Evolutionary conservation across 1,140 invertebrate genomes (phyloP).

Genomic region (Bombus impatiens): DNA sequence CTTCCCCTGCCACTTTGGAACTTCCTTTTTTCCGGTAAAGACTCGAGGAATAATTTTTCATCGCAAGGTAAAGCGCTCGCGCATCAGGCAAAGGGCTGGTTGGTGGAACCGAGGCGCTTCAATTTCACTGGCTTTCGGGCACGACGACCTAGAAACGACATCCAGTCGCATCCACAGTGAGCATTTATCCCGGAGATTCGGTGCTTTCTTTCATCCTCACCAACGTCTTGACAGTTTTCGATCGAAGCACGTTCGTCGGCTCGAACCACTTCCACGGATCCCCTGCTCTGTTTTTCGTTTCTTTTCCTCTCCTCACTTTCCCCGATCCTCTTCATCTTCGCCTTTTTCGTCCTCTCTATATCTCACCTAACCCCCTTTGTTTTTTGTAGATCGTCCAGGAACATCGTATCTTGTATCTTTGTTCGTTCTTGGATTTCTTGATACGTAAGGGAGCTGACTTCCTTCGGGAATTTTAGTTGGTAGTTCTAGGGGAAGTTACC

Average conservation of each 20-base stretch:
- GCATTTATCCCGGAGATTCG: slow-evolving; percentile 63
- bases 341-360: neutral
- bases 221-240: slow-evolving; percentile 63
- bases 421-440: slow-evolving; percentile 10
- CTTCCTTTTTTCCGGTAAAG: neutral
- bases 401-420: neutral
- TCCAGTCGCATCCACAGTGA: slow-evolving; percentile 54
- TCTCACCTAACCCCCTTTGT: neutral
- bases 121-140: slow-evolving; percentile 66
- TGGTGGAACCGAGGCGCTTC: slow-evolving; percentile 31
- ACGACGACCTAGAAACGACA: slow-evolving; percentile 68
- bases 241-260: slow-evolving; percentile 43
- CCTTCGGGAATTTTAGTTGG: slow-evolving; percentile 45
- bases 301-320: neutral
- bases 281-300: neutral
- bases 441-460: slow-evolving; percentile 41
- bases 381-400: too few relatives aligned
- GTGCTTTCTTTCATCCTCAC: slow-evolving; percentile 45
- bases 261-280: slow-evolving; percentile 21
- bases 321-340: neutral
- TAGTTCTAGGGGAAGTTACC: slow-evolving; percentile 31
- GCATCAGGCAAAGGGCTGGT: slow-evolving; percentile 10
- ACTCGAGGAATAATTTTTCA: slow-evolving; percentile 60
- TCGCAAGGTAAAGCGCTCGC: slow-evolving; percentile 40
- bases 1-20: neutral